Base-by-base conservation (phyloP, 1,140 invertebrate genomes). In the Bemisia tabaci region DNA sequence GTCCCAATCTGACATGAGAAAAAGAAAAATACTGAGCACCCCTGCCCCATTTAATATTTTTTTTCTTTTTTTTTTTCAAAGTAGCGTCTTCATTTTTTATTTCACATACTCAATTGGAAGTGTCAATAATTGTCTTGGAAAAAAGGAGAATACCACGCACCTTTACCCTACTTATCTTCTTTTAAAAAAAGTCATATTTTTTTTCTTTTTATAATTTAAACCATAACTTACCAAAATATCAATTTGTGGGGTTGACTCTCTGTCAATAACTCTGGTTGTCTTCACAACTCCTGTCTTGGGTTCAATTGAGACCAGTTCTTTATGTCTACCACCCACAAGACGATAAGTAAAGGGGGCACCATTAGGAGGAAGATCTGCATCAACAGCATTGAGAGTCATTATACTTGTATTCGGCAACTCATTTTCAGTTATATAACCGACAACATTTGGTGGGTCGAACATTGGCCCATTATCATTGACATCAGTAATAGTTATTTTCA, bases 401-500 rank as follows among this genome's bases (percentile, higher is more conserved):
- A 97, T 86, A 67, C 84, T 88, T 0, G 90, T 90, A 66, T 87
- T 89, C 1, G 87, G 81, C 0, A 90, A 89, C 77, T 94, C 90
- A 75, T 96, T 95, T 79, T 98, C 95, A 58, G 83, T 82, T 0
- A 97, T 85, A 70, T 88, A 86, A 0, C 90, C 93, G 26, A 85
- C 77, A 12, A 88, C 80, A 48, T 85, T 83, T 0, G 83, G 77
- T 0, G 86, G 77, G 65, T 89, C 85, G 73, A 98, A 94, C 2
- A 85, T 76, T 0, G 95, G 95, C 0, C 89, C 91, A 75, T 97
- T 97, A 71, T 98, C 95, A 76, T 97, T 97, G 11, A 96, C 83
- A 76, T 98, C 95, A 12, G 83, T 81, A 1, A 97, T 70, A 26
- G 82, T 79, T 60, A 95, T 85, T 73, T 84, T 86, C 0, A 96